Evolutionary conservation across 2,888 invertebrate genomes (phyloP).

Genomic region (Abrostola tripartita): DNA sequence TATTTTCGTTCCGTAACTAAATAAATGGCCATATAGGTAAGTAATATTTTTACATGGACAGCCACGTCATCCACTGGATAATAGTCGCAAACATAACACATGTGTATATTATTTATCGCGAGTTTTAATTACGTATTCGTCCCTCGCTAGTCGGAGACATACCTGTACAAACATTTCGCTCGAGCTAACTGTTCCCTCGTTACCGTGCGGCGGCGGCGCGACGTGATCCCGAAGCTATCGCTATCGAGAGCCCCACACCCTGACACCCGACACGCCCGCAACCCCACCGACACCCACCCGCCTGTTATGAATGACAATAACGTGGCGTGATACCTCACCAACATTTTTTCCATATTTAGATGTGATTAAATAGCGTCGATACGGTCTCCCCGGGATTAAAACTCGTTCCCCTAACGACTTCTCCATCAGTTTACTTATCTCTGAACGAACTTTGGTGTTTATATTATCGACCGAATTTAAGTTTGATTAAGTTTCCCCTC

Average conservation of each 20-base stretch:
- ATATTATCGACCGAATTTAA: conserved; percentile 83
- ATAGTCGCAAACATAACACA: too few relatives aligned
- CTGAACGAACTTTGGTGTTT: conserved; percentile 80
- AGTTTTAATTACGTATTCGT: conserved; percentile 54
- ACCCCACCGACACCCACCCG: conserved; percentile 56
- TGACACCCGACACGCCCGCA: conserved; percentile 52
- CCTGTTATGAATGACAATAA: conserved; percentile 87
- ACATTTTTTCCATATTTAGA: conserved; percentile 85
- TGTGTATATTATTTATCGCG: conserved; percentile 9
- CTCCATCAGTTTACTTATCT: conserved; percentile 80
- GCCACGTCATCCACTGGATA: too few relatives aligned
- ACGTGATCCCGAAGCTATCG: conserved; percentile 76
- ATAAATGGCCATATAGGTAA: too few relatives aligned
- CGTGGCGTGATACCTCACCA: conserved; percentile 80
- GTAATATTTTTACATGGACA: too few relatives aligned
- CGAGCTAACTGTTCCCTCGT: conserved; percentile 70
- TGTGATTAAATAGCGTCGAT: conserved; percentile 85
- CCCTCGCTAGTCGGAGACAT: conserved; percentile 49
- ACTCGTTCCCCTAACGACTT: conserved; percentile 79
- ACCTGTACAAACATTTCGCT: conserved; percentile 63
- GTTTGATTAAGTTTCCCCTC: conserved; percentile 80
- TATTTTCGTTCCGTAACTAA: too few relatives aligned
- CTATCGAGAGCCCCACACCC: conserved; percentile 71
- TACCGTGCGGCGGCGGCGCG: conserved; percentile 72
- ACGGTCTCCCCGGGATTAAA: conserved; percentile 76